phyloP scores from a whole-genome alignment of 2,888 invertebrate species.

The Lasioglossum figueresi region DNA sequence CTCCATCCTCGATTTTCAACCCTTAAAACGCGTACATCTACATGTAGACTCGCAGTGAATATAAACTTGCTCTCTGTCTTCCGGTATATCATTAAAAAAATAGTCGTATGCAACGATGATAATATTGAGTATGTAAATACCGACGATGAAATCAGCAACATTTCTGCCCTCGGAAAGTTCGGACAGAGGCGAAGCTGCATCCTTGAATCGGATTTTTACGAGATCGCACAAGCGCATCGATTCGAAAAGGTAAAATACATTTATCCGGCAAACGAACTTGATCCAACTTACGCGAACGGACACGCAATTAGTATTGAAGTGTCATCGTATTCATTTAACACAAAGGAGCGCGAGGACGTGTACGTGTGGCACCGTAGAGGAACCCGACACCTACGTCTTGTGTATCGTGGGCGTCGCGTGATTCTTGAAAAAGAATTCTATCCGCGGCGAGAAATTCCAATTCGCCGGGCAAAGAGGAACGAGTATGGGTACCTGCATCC shows the following conservation, averaged over 20 bases:
- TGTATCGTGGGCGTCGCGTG: slow-evolving; percentile 67
- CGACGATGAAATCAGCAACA: not conserved
- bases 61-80: not conserved
- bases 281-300: not conserved
- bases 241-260: not conserved
- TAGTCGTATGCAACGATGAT: not conserved
- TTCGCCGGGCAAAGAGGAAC: slow-evolving; percentile 74
- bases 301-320: slow-evolving; percentile 31
- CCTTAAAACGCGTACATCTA: not conserved
- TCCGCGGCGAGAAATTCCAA: slow-evolving; percentile 75
- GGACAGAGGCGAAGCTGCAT: not conserved
- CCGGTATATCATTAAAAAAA: not conserved
- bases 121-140: not conserved
- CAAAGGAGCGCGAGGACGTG: slow-evolving; percentile 5
- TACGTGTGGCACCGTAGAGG: slow-evolving; percentile 31
- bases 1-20: not conserved
- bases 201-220: not conserved
- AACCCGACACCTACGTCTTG: slow-evolving; percentile 66
- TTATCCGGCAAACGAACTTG: not conserved
- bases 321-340: slow-evolving; percentile 44
- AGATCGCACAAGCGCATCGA: not conserved
- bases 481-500: slow-evolving; percentile 68
- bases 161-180: not conserved
- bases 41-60: not conserved
- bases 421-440: slow-evolving; percentile 74